A percentile compares a stretch with the other conserved stretches of the same genome.
Evolutionary conservation across 2,888 invertebrate genomes (phyloP).

Genomic region (Metalampra italica): DNA sequence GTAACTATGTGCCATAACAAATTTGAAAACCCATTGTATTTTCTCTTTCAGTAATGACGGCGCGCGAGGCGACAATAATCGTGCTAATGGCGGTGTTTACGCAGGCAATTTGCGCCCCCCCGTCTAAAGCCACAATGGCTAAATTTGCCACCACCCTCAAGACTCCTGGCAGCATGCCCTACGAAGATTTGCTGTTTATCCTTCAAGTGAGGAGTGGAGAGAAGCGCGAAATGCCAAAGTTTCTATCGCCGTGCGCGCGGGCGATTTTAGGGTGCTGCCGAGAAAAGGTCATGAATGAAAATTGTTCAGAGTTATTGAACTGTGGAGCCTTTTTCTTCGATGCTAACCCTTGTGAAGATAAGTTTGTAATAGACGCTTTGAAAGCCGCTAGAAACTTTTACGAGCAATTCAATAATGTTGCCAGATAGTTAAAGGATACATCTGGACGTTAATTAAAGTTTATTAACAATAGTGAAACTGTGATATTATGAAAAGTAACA

Average conservation of each 20-base stretch:
- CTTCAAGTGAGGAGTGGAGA: constrained; percentile 37
- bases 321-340: constrained; percentile 88
- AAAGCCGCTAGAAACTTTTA: constrained; percentile 61
- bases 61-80: constrained; percentile 21
- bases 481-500: neutral
- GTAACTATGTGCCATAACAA: neutral
- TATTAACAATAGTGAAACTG: neutral
- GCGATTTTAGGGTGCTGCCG: constrained; percentile 87
- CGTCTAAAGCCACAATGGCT: constrained; percentile 19
- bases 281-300: constrained; percentile 56
- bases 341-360: constrained; percentile 84
- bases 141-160: constrained; percentile 45
- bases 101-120: constrained; percentile 35
- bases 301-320: constrained; percentile 85
- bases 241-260: constrained; percentile 82
- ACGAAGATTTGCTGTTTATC: constrained; percentile 54
- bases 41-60: constrained; percentile 44
- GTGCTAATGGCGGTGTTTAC: constrained; percentile 27
- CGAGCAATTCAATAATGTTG: constrained; percentile 38
- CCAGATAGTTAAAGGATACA: constrained; percentile 12
- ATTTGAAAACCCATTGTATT: constrained; percentile 2
- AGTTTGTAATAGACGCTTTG: constrained; percentile 78
- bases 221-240: constrained; percentile 22
- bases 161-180: constrained; percentile 45
- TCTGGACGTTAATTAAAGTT: neutral